These are phyloP conservation scores for Dioctria linearis DNA, from an alignment of 2,888 invertebrate genomes.

Conservation along the genomic window DNA sequence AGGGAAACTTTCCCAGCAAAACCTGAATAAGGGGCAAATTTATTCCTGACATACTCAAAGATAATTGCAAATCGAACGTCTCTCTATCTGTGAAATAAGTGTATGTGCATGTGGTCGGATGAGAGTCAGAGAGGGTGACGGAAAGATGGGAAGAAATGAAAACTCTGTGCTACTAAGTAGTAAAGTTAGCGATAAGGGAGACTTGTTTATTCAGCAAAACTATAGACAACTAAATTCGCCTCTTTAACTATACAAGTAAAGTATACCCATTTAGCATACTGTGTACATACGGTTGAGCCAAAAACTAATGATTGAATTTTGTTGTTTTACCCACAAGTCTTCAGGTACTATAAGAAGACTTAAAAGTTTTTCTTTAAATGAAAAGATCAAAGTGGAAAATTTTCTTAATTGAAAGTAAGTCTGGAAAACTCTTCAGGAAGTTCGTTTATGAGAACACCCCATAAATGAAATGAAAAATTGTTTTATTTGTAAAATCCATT, in stretches of 20 bases:
- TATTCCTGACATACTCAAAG: slow-evolving; percentile 40
- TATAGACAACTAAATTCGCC: slow-evolving; percentile 22
- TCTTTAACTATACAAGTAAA: neutral
- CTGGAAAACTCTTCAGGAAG: no score
- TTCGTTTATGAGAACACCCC: no score
- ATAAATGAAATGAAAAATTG: no score
- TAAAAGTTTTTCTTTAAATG: no score
- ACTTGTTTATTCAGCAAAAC: slow-evolving; percentile 21
- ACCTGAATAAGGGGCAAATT: slow-evolving; percentile 32
- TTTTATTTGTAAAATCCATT: no score
- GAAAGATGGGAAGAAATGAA: no score
- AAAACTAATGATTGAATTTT: no score
- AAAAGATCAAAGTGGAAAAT: no score
- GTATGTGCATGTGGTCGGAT: neutral
- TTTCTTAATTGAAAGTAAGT: no score
- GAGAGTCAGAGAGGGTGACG: no score
- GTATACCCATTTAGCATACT: slow-evolving; percentile 18
- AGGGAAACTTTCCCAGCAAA: slow-evolving; percentile 19
- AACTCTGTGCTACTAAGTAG: neutral
- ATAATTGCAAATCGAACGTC: slow-evolving; percentile 42
- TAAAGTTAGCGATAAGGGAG: neutral
- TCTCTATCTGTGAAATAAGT: neutral
- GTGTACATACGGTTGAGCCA: neutral
- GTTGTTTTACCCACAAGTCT: no score
- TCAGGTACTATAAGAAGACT: no score